phyloP scores from a whole-genome alignment of 2,888 invertebrate genomes.

The Melinaea marsaeus region DNA sequence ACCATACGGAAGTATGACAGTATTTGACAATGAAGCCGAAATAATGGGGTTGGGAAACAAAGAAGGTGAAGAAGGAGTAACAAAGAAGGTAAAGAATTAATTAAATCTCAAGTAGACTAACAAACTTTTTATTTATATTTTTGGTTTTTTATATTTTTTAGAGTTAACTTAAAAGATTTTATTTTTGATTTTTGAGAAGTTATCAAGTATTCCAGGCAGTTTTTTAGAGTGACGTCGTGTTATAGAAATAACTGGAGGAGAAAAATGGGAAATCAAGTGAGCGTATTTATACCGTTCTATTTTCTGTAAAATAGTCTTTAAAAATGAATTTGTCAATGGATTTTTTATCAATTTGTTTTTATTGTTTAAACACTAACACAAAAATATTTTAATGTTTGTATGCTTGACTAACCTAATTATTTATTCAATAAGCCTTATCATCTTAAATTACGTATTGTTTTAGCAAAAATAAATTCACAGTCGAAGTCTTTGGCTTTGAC shows the following conservation, averaged over 20 bases:
- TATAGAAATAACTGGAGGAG: slow-evolving; percentile 42
- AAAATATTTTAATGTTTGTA: too few species aligned
- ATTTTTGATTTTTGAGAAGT: slow-evolving; percentile 9
- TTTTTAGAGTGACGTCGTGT: slow-evolving; percentile 23
- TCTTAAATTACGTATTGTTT: slow-evolving; percentile 22
- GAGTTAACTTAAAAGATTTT: slow-evolving; percentile 8
- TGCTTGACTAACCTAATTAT: not conserved
- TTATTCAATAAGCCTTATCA: not conserved
- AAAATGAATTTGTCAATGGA: too few species aligned
- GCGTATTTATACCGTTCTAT: slow-evolving; percentile 2
- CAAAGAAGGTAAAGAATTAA: not conserved
- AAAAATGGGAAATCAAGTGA: slow-evolving; percentile 42
- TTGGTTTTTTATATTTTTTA: not conserved
- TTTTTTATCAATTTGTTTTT: too few species aligned
- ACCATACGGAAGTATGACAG: slow-evolving; percentile 13
- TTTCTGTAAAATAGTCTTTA: too few species aligned
- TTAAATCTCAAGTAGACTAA: too few species aligned
- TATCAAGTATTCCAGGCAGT: slow-evolving; percentile 12
- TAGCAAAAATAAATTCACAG: slow-evolving; percentile 46
- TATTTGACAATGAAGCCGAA: slow-evolving; percentile 19
- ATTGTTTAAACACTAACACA: too few species aligned
- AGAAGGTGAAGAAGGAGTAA: not conserved
- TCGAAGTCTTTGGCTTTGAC: slow-evolving; percentile 45
- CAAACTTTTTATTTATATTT: too few species aligned
- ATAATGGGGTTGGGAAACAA: slow-evolving; percentile 18